Evolutionary conservation across 2,113 vertebrate species (phyloP).

Genomic region (Xenopus tropicalis): UCB_Xtro_10.0 CM004450.2:109080001-109080500

Average conservation of each 20-base stretch:
- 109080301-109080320: slow-evolving; percentile 44
- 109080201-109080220: slow-evolving; percentile 47
- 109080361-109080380: not conserved
- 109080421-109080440: not conserved
- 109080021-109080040: slow-evolving; percentile 43
- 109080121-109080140: slow-evolving; percentile 40
- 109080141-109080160: slow-evolving; percentile 29
- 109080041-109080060: slow-evolving; percentile 46
- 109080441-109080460: not conserved
- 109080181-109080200: slow-evolving; percentile 47
- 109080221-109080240: slow-evolving; percentile 52
- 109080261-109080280: slow-evolving; percentile 51
- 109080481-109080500: not conserved
- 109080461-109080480: not conserved
- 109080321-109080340: slow-evolving; percentile 6
- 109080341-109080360: slow-evolving; percentile 6
- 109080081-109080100: slow-evolving; percentile 43
- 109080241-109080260: slow-evolving; percentile 54
- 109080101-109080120: slow-evolving; percentile 45
- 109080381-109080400: slow-evolving; percentile 9
- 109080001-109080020: slow-evolving; percentile 31
- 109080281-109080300: slow-evolving; percentile 54
- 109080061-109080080: slow-evolving; percentile 45
- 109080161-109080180: slow-evolving; percentile 52
- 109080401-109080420: slow-evolving; percentile 11